Evolutionary conservation across 2,888 invertebrate genomes (phyloP).

Genomic region (Graphium colonna): DNA sequence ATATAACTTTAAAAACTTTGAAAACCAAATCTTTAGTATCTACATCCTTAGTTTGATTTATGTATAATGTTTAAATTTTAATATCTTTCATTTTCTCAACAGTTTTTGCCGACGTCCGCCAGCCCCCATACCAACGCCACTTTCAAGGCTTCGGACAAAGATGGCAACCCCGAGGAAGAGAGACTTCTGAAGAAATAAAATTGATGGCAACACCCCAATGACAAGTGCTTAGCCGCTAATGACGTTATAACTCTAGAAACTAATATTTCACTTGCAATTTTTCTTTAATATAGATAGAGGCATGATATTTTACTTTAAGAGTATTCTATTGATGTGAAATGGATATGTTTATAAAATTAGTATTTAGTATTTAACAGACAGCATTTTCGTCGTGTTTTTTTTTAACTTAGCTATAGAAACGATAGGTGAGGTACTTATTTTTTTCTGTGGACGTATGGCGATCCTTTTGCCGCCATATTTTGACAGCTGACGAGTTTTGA

Average conservation of each 20-base stretch:
- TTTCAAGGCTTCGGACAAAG: slow-evolving; percentile 44
- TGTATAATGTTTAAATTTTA: background rate
- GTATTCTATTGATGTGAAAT: background rate
- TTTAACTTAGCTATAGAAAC: slow-evolving; percentile 13
- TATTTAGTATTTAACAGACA: slow-evolving; percentile 21
- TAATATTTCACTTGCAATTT: background rate
- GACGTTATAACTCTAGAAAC: background rate
- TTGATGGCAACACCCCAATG: slow-evolving; percentile 33
- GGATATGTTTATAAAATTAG: slow-evolving; percentile 1
- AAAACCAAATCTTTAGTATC: too few species aligned
- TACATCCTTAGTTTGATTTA: too few species aligned
- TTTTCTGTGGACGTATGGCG: background rate
- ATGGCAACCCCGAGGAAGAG: slow-evolving; percentile 55
- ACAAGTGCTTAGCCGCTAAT: slow-evolving; percentile 11
- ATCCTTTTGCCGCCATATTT: slow-evolving; percentile 18
- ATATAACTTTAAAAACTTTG: too few species aligned
- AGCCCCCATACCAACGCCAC: slow-evolving; percentile 54
- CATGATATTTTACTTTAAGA: slow-evolving; percentile 10
- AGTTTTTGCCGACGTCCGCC: slow-evolving; percentile 52
- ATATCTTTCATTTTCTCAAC: slow-evolving; percentile 16
- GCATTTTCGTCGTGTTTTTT: slow-evolving; percentile 17
- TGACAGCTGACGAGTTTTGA: slow-evolving; percentile 6
- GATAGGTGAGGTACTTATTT: slow-evolving; percentile 24
- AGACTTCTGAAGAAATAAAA: slow-evolving; percentile 58
- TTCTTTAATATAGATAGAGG: slow-evolving; percentile 4